Percentiles rank a stretch among this genome's conserved stretches.
phyloP scores from a whole-genome alignment of 2,113 vertebrate species.

The Lota lota region DNA sequence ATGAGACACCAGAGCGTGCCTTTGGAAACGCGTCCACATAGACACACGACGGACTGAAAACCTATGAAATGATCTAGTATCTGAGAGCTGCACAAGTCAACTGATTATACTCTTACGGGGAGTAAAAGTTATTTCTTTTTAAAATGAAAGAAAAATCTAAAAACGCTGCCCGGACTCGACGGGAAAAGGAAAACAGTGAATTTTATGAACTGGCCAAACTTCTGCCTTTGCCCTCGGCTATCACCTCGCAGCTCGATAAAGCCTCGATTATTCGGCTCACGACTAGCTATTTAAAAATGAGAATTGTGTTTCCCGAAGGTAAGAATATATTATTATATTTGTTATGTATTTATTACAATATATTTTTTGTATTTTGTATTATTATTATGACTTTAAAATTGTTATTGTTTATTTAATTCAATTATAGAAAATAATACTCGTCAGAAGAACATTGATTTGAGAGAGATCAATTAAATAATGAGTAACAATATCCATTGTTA shows the following conservation, averaged over 20 bases:
- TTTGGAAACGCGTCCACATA: too few species aligned
- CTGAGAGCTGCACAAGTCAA: too few species aligned
- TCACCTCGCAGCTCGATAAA: conserved; percentile 98
- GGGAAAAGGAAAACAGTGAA: conserved; percentile 98
- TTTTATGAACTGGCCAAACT: conserved; percentile 99
- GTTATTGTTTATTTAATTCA: neutral
- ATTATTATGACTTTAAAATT: conserved; percentile 10
- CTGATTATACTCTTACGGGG: neutral
- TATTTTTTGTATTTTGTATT: neutral
- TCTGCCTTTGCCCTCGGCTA: conserved; percentile 93
- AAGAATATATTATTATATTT: conserved; percentile 22
- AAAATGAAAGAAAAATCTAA: conserved; percentile 99
- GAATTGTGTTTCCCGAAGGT: conserved; percentile 96
- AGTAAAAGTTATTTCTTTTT: neutral
- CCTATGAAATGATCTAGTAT: too few species aligned
- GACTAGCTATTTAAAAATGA: conserved; percentile 98
- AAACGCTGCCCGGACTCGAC: conserved; percentile 95
- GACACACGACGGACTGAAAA: too few species aligned
- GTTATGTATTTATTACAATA: neutral
- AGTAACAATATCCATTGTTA: too few species aligned
- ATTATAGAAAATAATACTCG: too few species aligned
- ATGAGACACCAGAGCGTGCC: too few species aligned
- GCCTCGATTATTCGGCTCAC: conserved; percentile 98
- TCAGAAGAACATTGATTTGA: too few species aligned
- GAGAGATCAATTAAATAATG: too few species aligned